Base-by-base conservation (phyloP, 2,888 invertebrate genomes). In the Ectemnius continuus region DNA sequence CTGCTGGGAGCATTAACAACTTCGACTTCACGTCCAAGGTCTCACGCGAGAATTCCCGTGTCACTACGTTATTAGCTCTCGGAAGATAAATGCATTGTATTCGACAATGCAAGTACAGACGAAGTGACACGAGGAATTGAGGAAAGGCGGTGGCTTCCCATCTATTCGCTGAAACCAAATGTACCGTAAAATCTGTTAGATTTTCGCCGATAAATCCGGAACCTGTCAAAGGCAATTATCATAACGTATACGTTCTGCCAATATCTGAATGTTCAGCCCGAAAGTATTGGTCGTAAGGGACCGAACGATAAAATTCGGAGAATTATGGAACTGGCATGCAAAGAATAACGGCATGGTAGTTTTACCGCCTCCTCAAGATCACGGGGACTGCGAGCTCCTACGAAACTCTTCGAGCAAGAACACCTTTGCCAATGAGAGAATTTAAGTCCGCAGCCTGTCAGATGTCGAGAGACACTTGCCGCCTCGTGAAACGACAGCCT, bases 251-350 rank as follows among this genome's bases (percentile, higher is more conserved):
- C 36, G 36, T 36, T 6, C 11, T 36, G 36, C 36, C 36, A 36
- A 36, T 36, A 36, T 36, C 11, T 11, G 36, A 36, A 36, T 36
- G 36, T 36, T 36, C 36, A 36, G 36, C 47, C 52, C 61, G n/a
- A 23, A 16, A 46, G 66, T 61, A 67, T 57, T 59, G 20, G 23
- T 26, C 11, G 16, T 61, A 4, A 59, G 57, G 71, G 61, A 69
- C 72, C 70, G 77, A 81, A 77, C 66, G 73, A 68, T 71, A 70
- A 68, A 60, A 74, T 66, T 58, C 11, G 26, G 47, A 70, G 72
- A 82, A 72, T 82, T 78, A 80, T 80, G 78, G 80, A 82, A 82
- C 67, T 60, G 48, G 68, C 62, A 45, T 60, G 36, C 57, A 70
- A 68, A 75, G 75, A 82, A 73, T 73, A 74, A 81, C 47, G 71